Percentiles rank a stretch among this genome's conserved stretches.
phyloP scores from a whole-genome alignment of 2,113 vertebrate genomes.

The Salminus brasiliensis region DNA sequence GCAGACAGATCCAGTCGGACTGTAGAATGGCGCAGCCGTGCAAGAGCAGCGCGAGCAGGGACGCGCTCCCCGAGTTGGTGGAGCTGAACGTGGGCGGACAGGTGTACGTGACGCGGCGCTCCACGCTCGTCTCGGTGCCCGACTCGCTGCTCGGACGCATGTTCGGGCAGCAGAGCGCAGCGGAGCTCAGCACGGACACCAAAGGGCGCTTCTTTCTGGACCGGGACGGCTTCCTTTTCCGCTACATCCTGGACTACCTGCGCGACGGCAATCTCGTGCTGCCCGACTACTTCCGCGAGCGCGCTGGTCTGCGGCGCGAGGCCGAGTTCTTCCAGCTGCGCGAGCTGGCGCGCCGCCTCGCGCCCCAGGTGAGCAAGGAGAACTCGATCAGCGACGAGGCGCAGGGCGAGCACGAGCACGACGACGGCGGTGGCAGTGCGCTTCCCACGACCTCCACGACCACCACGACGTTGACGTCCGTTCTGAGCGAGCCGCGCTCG shows the following conservation, averaged over 20 bases:
- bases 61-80: slow-evolving; percentile 87
- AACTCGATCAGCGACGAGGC: slow-evolving; percentile 72
- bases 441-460: slow-evolving; percentile 70
- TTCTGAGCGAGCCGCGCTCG: slow-evolving; percentile 79
- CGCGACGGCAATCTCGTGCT: slow-evolving; percentile 89
- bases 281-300: slow-evolving; percentile 92
- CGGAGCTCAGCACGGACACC: slow-evolving; percentile 87
- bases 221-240: slow-evolving; percentile 94
- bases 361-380: slow-evolving; percentile 72
- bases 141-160: slow-evolving; percentile 89
- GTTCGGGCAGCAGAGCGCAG: slow-evolving; percentile 83
- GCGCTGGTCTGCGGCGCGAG: slow-evolving; percentile 86
- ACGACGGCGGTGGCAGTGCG: slow-evolving; percentile 60
- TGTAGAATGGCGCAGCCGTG: slow-evolving; percentile 69
- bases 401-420: slow-evolving; percentile 75
- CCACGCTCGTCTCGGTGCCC: slow-evolving; percentile 87
- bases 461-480: slow-evolving; percentile 64
- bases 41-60: slow-evolving; percentile 30
- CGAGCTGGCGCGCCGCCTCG: slow-evolving; percentile 84
- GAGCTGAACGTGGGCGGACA: slow-evolving; percentile 96
- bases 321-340: slow-evolving; percentile 92
- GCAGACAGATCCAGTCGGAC: not conserved
- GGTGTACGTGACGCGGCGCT: slow-evolving; percentile 91
- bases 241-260: slow-evolving; percentile 94
- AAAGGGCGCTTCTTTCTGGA: slow-evolving; percentile 96